Conservation (phyloP, 1,140 invertebrate species). For the Bombyx mori region DNA sequence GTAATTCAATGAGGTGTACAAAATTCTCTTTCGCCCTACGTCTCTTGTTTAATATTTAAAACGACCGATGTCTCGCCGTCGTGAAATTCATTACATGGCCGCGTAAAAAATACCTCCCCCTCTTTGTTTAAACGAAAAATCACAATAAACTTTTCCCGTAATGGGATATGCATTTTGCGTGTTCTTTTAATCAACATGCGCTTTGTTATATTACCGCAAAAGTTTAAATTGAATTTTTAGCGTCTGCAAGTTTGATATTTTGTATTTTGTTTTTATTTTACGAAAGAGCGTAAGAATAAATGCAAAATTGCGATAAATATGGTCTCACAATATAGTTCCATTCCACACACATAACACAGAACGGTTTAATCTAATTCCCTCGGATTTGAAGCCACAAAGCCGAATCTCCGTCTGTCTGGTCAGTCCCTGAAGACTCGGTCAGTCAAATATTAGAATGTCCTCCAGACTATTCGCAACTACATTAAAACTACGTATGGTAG, state of each 20-base stretch:
- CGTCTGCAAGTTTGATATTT: not conserved
- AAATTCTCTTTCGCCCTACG: slow-evolving; percentile 37
- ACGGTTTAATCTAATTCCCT: slow-evolving; percentile 35
- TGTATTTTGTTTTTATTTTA: not conserved
- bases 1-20: slow-evolving; percentile 63
- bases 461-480: slow-evolving; percentile 1
- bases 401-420: slow-evolving; percentile 15
- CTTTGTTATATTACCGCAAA: not conserved
- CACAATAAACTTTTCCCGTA: slow-evolving; percentile 59
- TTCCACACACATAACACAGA: slow-evolving; percentile 13
- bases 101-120: slow-evolving; percentile 48
- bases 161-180: slow-evolving; percentile 59
- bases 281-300: no score
- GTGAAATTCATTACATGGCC: slow-evolving; percentile 56
- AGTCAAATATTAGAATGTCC: slow-evolving; percentile 31
- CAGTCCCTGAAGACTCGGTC: slow-evolving; percentile 23
- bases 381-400: slow-evolving; percentile 16
- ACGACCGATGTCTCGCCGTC: slow-evolving; percentile 39
- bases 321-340: not conserved
- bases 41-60: slow-evolving; percentile 58
- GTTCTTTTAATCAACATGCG: slow-evolving; percentile 37
- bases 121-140: slow-evolving; percentile 65
- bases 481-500: not conserved
- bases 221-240: not conserved
- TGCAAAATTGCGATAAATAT: not conserved